phyloP scores from a whole-genome alignment of 2,888 invertebrate genomes.

The Allophyes oxyacanthae region DNA sequence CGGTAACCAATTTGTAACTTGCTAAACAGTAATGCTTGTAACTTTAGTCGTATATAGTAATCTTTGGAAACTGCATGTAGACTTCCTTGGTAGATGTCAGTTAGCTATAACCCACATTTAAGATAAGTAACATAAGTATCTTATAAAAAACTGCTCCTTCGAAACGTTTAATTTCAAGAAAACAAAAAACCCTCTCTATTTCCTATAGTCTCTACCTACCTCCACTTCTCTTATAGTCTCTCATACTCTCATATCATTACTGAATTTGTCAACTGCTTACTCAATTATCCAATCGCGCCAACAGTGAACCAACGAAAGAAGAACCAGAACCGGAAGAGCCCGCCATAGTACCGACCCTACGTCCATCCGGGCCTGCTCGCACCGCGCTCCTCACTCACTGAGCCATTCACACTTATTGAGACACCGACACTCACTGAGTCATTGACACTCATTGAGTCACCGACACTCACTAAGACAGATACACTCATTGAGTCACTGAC shows the following conservation, averaged over 20 bases:
- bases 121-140: no score
- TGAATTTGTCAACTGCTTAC: no score
- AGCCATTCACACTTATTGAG: constrained; percentile 23
- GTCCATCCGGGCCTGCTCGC: constrained; percentile 77
- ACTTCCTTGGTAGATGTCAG: constrained; percentile 1
- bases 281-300: constrained; percentile 25
- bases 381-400: constrained; percentile 71
- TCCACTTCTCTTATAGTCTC: no score
- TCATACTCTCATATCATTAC: no score
- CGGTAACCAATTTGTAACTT: constrained; percentile 1
- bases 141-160: no score
- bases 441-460: constrained; percentile 6
- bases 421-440: constrained; percentile 2
- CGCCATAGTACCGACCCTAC: constrained; percentile 79
- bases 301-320: constrained; percentile 74
- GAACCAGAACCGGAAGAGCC: constrained; percentile 75
- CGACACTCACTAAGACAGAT: neutral
- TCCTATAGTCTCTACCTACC: no score
- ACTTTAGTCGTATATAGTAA: constrained; percentile 12
- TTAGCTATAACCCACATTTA: no score
- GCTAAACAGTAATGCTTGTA: constrained; percentile 29
- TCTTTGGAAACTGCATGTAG: constrained; percentile 30
- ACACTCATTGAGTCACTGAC: neutral
- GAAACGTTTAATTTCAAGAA: no score
- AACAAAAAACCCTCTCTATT: no score